Percentiles rank a stretch among this genome's conserved stretches.
These are phyloP conservation scores for Peromyscus polionotus DNA, from an alignment of 2,113 vertebrate species.

Conservation along the genomic window DNA sequence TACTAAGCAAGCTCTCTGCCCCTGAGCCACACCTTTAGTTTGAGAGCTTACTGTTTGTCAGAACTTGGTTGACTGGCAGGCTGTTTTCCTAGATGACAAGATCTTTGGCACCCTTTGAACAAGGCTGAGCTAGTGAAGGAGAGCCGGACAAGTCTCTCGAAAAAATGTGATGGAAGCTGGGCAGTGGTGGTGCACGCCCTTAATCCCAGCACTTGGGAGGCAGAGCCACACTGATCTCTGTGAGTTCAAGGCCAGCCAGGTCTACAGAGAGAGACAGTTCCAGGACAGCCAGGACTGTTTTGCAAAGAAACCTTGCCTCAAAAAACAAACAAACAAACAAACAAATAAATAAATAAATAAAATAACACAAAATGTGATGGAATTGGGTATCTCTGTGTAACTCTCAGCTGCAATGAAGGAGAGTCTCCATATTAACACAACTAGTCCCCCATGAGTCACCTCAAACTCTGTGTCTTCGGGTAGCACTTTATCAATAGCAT, in stretches of 20 bases:
- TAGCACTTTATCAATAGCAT: conserved; percentile 41
- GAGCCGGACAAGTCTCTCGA: neutral
- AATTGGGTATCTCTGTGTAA: neutral
- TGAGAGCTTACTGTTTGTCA: neutral
- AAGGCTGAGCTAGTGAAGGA: neutral
- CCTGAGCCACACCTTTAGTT: neutral
- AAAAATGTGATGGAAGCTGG: neutral
- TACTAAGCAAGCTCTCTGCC: neutral
- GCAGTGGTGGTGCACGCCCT: no score
- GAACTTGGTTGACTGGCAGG: neutral
- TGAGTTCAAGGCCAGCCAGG: no score
- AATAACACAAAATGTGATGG: neutral
- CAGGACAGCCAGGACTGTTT: no score
- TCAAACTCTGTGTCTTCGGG: conserved; percentile 31
- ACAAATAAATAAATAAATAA: no score
- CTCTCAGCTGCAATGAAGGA: neutral
- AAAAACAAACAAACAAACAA: no score
- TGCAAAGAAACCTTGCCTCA: no score
- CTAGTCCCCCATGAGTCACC: neutral
- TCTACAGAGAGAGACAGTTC: no score
- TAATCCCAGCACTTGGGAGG: no score
- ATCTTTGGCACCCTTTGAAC: neutral
- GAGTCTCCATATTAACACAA: neutral
- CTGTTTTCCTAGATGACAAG: neutral
- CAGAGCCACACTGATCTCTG: no score